A percentile compares a stretch with the other conserved stretches of the same genome.
Conservation (phyloP, 2,113 vertebrate species). For the Diadophis punctatus region DNA sequence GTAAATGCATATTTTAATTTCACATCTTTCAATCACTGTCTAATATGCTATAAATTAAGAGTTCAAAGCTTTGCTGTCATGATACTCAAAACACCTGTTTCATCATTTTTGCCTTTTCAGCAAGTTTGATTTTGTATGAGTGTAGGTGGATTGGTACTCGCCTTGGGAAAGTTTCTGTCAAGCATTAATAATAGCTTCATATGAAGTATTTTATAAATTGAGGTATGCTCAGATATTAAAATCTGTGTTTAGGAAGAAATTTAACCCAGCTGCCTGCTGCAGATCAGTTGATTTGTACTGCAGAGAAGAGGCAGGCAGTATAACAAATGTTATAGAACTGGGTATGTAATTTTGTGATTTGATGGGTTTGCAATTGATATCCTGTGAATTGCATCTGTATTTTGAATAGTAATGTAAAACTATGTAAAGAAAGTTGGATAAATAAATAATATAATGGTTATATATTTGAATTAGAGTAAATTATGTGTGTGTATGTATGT, state of each 20-base stretch:
- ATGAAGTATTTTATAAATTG: background rate
- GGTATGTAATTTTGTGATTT: background rate
- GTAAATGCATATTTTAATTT: background rate
- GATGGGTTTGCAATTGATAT: background rate
- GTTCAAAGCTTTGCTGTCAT: background rate
- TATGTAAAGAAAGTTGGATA: background rate
- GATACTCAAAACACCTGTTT: background rate
- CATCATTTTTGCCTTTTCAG: background rate
- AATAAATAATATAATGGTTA: background rate
- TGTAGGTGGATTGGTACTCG: background rate
- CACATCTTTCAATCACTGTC: background rate
- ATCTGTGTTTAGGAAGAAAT: background rate
- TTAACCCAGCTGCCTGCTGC: background rate
- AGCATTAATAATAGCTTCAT: background rate
- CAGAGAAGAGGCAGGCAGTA: background rate
- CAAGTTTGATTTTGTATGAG: background rate
- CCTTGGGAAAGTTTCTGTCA: slow-evolving; percentile 4
- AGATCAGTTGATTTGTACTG: background rate
- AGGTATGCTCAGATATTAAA: background rate
- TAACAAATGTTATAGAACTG: background rate
- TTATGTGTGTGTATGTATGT: background rate
- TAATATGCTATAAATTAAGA: background rate
- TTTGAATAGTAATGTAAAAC: background rate
- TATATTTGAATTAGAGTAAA: background rate
- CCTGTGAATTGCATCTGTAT: background rate